A percentile compares a stretch with the other conserved stretches of the same genome.
Conservation (phyloP, 1,140 invertebrate species). For the Mycetomoellerius zeteki region DNA sequence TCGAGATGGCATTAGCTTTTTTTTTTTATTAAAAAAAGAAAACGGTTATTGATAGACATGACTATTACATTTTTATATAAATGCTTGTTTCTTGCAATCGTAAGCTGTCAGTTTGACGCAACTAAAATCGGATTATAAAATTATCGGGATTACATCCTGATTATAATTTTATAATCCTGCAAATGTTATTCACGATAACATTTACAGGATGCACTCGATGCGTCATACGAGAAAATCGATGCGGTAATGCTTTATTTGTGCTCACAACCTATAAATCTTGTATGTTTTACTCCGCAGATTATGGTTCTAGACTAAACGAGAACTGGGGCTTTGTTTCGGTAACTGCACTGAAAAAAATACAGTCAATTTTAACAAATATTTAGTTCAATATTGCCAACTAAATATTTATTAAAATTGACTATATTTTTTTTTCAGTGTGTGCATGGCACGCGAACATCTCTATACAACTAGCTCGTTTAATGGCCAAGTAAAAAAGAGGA, state of each 20-base stretch:
- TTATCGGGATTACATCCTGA: background rate
- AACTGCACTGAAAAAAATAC: no score
- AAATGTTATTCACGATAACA: background rate
- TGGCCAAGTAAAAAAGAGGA: background rate
- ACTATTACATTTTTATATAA: background rate
- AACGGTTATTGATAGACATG: no score
- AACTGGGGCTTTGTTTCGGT: background rate
- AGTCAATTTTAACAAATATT: no score
- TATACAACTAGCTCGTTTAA: background rate
- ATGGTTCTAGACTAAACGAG: background rate
- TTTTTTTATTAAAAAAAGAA: no score
- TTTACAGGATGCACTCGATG: background rate
- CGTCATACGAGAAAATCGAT: conserved; percentile 7
- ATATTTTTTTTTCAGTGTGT: no score
- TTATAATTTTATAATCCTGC: background rate
- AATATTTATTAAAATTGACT: no score
- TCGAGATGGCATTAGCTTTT: no score
- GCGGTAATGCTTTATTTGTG: background rate
- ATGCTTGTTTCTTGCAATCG: background rate
- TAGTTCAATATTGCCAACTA: no score
- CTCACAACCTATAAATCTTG: conserved; percentile 28
- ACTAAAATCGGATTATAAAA: background rate
- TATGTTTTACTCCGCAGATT: conserved; percentile 15
- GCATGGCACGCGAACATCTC: background rate
- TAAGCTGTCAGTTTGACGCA: background rate